Percentiles rank a stretch among this genome's conserved stretches.
These are phyloP conservation scores for Ursus arctos DNA, from an alignment of 2,113 vertebrate species.

Conservation along the genomic window DNA sequence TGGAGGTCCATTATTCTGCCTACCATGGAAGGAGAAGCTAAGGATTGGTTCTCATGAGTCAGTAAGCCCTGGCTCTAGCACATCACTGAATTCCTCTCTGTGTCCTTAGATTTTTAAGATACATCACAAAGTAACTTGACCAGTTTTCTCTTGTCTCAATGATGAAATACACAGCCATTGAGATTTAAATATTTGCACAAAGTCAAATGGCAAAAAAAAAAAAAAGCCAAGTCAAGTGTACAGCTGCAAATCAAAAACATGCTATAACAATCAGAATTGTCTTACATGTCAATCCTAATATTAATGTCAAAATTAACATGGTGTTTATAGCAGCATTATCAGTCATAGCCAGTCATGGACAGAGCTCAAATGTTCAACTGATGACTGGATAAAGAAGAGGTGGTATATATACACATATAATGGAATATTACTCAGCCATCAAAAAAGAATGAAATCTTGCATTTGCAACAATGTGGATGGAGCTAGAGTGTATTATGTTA, in stretches of 20 bases:
- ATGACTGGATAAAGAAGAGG: neutral
- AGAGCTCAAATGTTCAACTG: neutral
- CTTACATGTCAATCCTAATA: constrained; percentile 55
- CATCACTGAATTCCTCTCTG: neutral
- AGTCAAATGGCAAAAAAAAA: constrained; percentile 73
- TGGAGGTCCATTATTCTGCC: neutral
- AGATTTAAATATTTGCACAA: constrained; percentile 83
- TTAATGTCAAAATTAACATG: neutral
- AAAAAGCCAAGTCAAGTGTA: constrained; percentile 78
- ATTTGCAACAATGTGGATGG: neutral
- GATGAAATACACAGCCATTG: constrained; percentile 67
- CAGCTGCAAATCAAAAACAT: constrained; percentile 83
- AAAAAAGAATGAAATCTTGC: neutral
- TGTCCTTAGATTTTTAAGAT: neutral
- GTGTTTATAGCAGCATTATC: neutral
- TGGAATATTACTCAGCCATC: neutral
- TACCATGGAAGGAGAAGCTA: neutral
- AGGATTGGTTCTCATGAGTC: neutral
- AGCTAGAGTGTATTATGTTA: neutral
- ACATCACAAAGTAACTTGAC: neutral
- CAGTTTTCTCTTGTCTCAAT: constrained; percentile 63
- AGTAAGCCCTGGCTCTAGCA: neutral
- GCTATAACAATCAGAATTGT: constrained; percentile 74
- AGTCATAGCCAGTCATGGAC: neutral
- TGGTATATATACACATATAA: too few species aligned